Evolutionary conservation across 2,888 invertebrate genomes (phyloP).

Genomic region (Eutolmus rufibarbis): DNA sequence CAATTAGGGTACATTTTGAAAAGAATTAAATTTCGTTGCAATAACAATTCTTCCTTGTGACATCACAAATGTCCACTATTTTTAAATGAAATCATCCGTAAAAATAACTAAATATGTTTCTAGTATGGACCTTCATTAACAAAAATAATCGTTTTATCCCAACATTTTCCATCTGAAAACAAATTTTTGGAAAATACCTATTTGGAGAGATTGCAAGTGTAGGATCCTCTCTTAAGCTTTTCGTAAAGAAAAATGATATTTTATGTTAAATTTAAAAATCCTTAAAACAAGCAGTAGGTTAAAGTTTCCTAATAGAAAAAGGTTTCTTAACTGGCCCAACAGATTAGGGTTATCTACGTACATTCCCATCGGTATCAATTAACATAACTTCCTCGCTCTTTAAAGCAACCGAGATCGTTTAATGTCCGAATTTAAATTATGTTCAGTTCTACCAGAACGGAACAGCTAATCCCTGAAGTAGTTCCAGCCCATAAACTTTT

Average conservation of each 20-base stretch:
- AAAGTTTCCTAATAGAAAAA: background rate
- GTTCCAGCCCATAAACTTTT: background rate
- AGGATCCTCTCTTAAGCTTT: too few species aligned
- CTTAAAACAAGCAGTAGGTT: background rate
- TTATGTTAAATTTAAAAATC: background rate
- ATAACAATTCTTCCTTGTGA: too few species aligned
- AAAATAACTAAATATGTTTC: too few species aligned
- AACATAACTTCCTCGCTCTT: background rate
- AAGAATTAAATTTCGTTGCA: too few species aligned
- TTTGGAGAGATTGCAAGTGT: too few species aligned
- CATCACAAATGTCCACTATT: too few species aligned
- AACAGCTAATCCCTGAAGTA: background rate
- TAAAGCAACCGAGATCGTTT: background rate
- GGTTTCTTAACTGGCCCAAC: background rate
- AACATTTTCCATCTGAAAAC: too few species aligned
- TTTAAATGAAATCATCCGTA: too few species aligned
- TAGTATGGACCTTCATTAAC: too few species aligned
- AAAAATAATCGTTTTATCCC: too few species aligned
- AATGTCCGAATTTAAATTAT: background rate
- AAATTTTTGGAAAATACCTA: too few species aligned
- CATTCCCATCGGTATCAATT: background rate
- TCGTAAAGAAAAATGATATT: background rate
- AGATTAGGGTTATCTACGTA: background rate
- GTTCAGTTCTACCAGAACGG: background rate
- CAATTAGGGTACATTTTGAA: too few species aligned